phyloP scores from a whole-genome alignment of 1,140 invertebrate genomes.

The Sogatella furcifera region DNA sequence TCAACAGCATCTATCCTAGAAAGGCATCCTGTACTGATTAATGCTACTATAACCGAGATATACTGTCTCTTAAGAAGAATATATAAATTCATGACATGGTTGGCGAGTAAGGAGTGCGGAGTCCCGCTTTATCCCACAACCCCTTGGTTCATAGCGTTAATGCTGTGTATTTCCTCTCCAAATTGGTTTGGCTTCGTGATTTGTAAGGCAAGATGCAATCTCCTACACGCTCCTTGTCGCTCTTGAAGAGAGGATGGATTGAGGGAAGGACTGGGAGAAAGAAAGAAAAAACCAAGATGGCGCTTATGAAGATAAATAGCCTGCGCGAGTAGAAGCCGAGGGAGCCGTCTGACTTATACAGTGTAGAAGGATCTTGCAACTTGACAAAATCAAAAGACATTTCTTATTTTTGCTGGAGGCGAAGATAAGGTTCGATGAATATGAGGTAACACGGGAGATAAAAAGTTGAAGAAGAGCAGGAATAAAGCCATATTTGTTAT shows the following conservation, averaged over 20 bases:
- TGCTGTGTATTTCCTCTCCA: slow-evolving; percentile 1
- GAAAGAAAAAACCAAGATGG: not conserved
- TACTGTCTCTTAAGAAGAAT: not conserved
- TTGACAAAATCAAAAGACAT: slow-evolving; percentile 3
- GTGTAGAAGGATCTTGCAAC: not conserved
- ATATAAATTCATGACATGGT: not conserved
- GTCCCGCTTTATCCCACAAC: too few species aligned
- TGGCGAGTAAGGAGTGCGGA: not conserved
- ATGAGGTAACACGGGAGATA: too few species aligned
- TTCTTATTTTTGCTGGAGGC: not conserved
- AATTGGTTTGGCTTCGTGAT: slow-evolving; percentile 1
- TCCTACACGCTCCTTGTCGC: too few species aligned
- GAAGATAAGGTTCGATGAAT: too few species aligned
- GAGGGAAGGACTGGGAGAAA: not conserved
- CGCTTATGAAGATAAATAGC: slow-evolving; percentile 1
- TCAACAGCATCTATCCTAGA: too few species aligned
- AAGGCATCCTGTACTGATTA: too few species aligned
- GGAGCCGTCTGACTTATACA: too few species aligned
- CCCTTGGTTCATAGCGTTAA: not conserved
- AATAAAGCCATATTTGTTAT: too few species aligned
- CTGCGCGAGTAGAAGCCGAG: not conserved
- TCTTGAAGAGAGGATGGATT: too few species aligned
- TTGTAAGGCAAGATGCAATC: not conserved
- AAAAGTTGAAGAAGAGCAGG: too few species aligned
- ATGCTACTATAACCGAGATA: not conserved